Evolutionary conservation across 2,113 vertebrate species (phyloP), one percentile per base, ranked within the genome.

Genomic region (Empidonax traillii): DNA sequence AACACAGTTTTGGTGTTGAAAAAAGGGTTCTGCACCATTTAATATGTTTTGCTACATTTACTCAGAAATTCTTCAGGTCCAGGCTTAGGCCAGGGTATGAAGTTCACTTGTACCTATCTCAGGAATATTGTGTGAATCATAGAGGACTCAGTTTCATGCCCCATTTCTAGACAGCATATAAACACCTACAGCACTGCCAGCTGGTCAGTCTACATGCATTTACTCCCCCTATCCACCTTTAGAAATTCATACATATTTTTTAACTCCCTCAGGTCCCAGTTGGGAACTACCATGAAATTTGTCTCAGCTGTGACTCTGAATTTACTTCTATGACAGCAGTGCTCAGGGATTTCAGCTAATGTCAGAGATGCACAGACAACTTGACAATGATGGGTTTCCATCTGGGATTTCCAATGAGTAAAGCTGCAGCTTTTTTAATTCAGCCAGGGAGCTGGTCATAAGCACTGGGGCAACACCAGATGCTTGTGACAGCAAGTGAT

Each of bases 301-400:
- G 44, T 53, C 78, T 94, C 88, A 94, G 79, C 83, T 87, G 65
- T 68, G 83, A 65, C 52, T 93, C 56, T 53, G 61, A 88, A 85
- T 85, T 87, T 78, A 43, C 31, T 78, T 84, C 37, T 66, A 18
- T 58, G 37, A 71, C 69, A 94, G 28, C 25, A 43, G n/a, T 2
- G 3, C 53, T 86, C 56, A 58, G 88, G 80, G 92, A 93, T 75
- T 81, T 74, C n/a, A 69, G 53, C 61, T 93, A 3, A 74, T 35
- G 47, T 74, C 89, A 87, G 56, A 94, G 80, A 72, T 19, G 19
- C 66, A 89, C 16, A 75, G 73, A 72, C 56, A 87, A 53, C 44
- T 66, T 75, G 85, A 84, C 85, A 95, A 56, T 85, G 73, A 84
- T 43, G 46, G 35, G 76, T 61, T 94, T 94, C 76, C 92, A 86